Conservation (phyloP, 2,888 invertebrate genomes). For the Mylabris sibirica region DNA sequence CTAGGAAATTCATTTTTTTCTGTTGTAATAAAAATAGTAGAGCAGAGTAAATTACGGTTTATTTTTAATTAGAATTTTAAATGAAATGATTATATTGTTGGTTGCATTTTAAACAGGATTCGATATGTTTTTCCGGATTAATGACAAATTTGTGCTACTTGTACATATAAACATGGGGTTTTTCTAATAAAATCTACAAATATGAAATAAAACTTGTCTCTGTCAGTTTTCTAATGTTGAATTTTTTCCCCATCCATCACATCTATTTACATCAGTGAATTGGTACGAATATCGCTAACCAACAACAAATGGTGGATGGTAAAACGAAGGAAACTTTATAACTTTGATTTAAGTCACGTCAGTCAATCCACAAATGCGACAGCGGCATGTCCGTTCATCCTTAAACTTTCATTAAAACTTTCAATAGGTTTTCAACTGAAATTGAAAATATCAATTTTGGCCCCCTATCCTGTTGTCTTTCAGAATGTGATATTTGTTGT, state of each 20-base stretch:
- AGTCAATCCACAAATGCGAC: background rate
- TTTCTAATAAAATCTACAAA: background rate
- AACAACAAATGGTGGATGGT: background rate
- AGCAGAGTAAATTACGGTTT: background rate
- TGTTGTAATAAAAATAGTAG: too few species aligned
- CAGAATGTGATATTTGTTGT: background rate
- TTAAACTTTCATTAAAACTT: slow-evolving; percentile 3
- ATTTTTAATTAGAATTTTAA: background rate
- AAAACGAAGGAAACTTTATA: background rate
- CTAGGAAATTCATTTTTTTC: too few species aligned
- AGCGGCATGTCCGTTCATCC: background rate
- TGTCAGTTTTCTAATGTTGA: background rate
- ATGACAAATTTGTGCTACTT: too few species aligned
- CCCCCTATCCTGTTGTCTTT: background rate
- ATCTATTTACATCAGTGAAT: background rate
- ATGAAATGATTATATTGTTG: background rate
- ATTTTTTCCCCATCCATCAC: background rate
- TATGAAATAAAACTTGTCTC: background rate
- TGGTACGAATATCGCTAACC: background rate
- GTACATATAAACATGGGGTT: too few species aligned
- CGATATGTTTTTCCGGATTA: too few species aligned
- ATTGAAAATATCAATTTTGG: background rate
- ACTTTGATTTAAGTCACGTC: background rate
- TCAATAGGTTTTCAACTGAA: background rate
- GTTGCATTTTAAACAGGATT: background rate